A percentile compares a stretch with the other conserved stretches of the same genome.
These are phyloP conservation scores for Apodemia duryi DNA, from an alignment of 2,888 invertebrate genomes.

Conservation along the genomic window DNA sequence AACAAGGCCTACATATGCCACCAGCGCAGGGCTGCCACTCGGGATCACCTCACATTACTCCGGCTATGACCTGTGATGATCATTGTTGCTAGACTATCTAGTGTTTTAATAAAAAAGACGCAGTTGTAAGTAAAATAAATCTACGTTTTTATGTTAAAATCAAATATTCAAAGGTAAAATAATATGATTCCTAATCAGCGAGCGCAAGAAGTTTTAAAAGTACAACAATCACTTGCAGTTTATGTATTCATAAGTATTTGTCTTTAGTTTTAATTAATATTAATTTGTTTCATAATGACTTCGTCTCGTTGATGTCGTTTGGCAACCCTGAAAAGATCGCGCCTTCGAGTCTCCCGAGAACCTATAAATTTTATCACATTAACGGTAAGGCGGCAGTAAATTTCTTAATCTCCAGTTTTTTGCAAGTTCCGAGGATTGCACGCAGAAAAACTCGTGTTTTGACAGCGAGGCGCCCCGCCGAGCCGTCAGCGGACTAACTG, in stretches of 20 bases:
- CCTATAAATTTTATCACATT: conserved; percentile 54
- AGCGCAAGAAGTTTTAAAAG: too few relatives aligned
- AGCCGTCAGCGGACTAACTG: conserved; percentile 37
- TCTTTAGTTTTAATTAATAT: too few relatives aligned
- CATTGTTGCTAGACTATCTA: too few relatives aligned
- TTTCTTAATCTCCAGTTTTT: conserved; percentile 35
- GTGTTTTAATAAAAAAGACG: too few relatives aligned
- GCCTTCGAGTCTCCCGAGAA: conserved; percentile 45
- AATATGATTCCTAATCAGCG: too few relatives aligned
- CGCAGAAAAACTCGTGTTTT: conserved; percentile 40
- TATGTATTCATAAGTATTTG: background rate
- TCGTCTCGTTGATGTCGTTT: background rate
- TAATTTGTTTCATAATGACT: too few relatives aligned
- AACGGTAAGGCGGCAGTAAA: conserved; percentile 46
- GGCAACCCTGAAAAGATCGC: conserved; percentile 14
- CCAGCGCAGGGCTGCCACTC: background rate
- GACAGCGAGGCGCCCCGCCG: conserved; percentile 42
- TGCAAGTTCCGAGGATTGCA: conserved; percentile 44
- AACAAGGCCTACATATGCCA: conserved; percentile 25
- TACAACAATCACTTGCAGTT: background rate
- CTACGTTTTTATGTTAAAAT: too few relatives aligned
- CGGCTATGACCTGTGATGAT: too few relatives aligned
- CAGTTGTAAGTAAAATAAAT: too few relatives aligned
- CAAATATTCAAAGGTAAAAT: too few relatives aligned
- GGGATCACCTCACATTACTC: too few relatives aligned